Percentiles rank a stretch among this genome's conserved stretches.
These are phyloP conservation scores for Acanthosoma haemorrhoidale DNA, from an alignment of 2,888 invertebrate genomes.

Conservation along the genomic window DNA sequence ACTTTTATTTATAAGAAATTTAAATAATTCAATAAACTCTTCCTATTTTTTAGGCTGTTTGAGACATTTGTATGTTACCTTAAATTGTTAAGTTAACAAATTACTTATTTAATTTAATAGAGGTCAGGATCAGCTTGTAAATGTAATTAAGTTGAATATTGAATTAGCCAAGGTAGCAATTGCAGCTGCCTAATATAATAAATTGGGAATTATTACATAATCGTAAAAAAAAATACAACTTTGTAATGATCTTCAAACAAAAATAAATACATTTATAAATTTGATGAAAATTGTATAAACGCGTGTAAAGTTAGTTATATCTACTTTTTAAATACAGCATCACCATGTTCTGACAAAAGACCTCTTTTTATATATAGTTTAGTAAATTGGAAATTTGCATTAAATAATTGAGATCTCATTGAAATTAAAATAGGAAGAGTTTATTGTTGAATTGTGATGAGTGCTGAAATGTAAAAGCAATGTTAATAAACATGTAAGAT, in stretches of 20 bases:
- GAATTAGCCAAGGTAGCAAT: not conserved
- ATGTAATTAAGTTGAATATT: not conserved
- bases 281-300: too few species aligned
- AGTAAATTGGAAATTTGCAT: not conserved
- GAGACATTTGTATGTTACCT: not conserved
- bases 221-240: too few species aligned
- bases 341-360: not conserved
- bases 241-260: too few species aligned
- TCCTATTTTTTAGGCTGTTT: not conserved
- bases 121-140: not conserved
- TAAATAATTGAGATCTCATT: slow-evolving; percentile 11
- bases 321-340: too few species aligned
- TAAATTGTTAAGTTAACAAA: not conserved
- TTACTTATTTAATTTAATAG: not conserved
- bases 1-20: slow-evolving; percentile 6
- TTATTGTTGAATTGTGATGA: slow-evolving; percentile 10
- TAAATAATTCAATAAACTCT: slow-evolving; percentile 16
- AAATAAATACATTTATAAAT: too few species aligned
- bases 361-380: not conserved
- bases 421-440: slow-evolving; percentile 18
- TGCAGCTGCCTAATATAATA: too few species aligned
- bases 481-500: slow-evolving; percentile 16
- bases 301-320: too few species aligned
- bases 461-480: slow-evolving; percentile 12
- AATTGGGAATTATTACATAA: too few species aligned